These are phyloP conservation scores for Philopedon plagiatum DNA, from an alignment of 2,888 invertebrate species.

Conservation along the genomic window DNA sequence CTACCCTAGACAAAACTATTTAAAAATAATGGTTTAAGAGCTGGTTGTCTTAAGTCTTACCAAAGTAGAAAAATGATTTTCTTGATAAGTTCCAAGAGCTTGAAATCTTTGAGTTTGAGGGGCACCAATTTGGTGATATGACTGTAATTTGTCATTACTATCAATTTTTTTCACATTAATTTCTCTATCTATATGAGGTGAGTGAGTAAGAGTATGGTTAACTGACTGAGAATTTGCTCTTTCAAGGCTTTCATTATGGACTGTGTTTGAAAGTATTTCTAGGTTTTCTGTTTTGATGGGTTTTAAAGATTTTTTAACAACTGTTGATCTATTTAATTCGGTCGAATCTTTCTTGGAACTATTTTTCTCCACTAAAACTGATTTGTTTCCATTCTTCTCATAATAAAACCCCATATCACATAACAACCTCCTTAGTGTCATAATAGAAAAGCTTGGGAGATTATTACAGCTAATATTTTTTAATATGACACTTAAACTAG, in stretches of 20 bases:
- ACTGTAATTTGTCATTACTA: background rate
- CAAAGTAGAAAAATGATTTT: slow-evolving; percentile 15
- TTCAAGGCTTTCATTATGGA: background rate
- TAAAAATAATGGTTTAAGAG: background rate
- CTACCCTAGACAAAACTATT: background rate
- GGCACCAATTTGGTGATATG: background rate
- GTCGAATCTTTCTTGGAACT: background rate
- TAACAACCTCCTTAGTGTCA: slow-evolving; percentile 65
- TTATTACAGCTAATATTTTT: slow-evolving; percentile 62
- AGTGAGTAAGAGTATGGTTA: background rate
- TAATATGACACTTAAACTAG: slow-evolving; percentile 65
- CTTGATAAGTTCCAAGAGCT: slow-evolving; percentile 6
- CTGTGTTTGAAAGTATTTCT: background rate
- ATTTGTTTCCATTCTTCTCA: slow-evolving; percentile 64
- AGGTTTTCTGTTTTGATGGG: background rate
- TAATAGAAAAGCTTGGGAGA: slow-evolving; percentile 66
- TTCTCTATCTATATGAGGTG: background rate
- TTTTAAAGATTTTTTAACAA: background rate
- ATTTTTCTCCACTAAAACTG: slow-evolving; percentile 63
- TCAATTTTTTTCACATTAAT: background rate
- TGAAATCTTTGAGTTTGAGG: slow-evolving; percentile 1
- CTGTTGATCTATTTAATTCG: background rate
- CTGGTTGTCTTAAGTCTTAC: no score
- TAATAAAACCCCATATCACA: slow-evolving; percentile 68
- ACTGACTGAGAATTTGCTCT: background rate